phyloP scores from a whole-genome alignment of 2,888 invertebrate species.

The Nomada flava region DNA sequence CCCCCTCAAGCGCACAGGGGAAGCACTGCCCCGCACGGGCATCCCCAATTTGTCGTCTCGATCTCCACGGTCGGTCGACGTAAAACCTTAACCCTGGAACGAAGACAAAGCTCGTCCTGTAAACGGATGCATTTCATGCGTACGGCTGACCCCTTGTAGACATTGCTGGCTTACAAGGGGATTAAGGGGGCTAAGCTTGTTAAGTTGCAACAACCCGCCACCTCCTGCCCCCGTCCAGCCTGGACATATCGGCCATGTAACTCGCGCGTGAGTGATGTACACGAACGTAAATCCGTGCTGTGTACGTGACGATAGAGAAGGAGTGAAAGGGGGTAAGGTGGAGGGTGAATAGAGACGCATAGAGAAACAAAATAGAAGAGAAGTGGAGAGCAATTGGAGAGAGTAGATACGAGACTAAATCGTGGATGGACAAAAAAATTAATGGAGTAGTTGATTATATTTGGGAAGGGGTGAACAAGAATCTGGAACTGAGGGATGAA shows the following conservation, averaged over 20 bases:
- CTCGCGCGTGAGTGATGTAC: conserved; percentile 52
- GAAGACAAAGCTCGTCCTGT: conserved; percentile 75
- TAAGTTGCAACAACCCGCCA: conserved; percentile 82
- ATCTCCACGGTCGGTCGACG: conserved; percentile 58
- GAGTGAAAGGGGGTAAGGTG: background rate
- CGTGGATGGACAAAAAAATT: conserved; percentile 2
- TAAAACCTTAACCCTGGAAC: conserved; percentile 70
- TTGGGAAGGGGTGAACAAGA: no score
- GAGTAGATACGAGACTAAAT: conserved; percentile 7
- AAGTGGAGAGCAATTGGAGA: background rate
- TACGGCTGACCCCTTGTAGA: conserved; percentile 84
- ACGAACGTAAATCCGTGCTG: conserved; percentile 32
- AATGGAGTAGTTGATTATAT: no score
- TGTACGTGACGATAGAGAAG: background rate
- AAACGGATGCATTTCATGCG: conserved; percentile 83
- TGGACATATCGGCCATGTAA: conserved; percentile 60
- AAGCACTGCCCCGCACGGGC: conserved; percentile 48
- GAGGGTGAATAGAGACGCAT: background rate
- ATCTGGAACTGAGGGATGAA: no score
- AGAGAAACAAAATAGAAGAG: background rate
- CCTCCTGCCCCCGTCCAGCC: conserved; percentile 25
- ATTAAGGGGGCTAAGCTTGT: conserved; percentile 84
- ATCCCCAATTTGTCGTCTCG: conserved; percentile 61
- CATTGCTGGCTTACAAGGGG: conserved; percentile 84
- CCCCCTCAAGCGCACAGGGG: conserved; percentile 31